Percentiles rank a stretch among this genome's conserved stretches.
These are phyloP conservation scores for Anastrepha ludens DNA, from an alignment of 1,140 invertebrate genomes.

Conservation along the genomic window DNA sequence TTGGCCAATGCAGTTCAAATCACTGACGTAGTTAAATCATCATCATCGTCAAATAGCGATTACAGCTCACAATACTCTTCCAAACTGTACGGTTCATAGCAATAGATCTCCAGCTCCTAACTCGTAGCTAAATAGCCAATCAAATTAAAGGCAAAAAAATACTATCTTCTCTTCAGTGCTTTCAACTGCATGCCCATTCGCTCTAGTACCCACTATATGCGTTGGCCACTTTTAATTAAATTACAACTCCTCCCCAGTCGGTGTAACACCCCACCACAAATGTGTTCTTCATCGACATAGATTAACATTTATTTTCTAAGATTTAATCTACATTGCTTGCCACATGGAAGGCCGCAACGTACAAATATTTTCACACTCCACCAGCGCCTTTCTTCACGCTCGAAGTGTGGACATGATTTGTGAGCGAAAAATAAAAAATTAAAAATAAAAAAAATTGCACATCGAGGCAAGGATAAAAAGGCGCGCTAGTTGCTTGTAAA, in stretches of 20 bases:
- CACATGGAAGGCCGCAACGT: neutral
- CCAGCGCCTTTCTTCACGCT: constrained; percentile 16
- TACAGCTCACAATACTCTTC: no score
- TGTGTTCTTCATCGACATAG: neutral
- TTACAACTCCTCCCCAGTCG: neutral
- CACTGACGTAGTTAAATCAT: no score
- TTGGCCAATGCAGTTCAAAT: no score
- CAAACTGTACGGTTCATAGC: no score
- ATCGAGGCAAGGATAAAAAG: constrained; percentile 1
- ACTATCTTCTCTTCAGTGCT: no score
- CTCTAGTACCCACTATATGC: no score
- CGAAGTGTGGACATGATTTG: constrained; percentile 6
- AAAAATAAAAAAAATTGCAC: neutral
- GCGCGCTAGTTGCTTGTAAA: neutral
- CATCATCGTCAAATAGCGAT: no score
- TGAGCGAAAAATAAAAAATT: constrained; percentile 17
- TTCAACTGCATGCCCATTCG: no score
- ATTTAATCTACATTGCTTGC: neutral
- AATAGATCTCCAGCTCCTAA: no score
- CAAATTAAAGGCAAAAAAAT: no score
- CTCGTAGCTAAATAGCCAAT: no score
- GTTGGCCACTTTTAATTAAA: neutral
- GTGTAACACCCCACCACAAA: neutral
- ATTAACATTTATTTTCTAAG: constrained; percentile 8
- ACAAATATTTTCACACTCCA: constrained; percentile 34